Base-by-base conservation (phyloP, 2,888 invertebrate species). In the Drosophila kuntzei region DNA sequence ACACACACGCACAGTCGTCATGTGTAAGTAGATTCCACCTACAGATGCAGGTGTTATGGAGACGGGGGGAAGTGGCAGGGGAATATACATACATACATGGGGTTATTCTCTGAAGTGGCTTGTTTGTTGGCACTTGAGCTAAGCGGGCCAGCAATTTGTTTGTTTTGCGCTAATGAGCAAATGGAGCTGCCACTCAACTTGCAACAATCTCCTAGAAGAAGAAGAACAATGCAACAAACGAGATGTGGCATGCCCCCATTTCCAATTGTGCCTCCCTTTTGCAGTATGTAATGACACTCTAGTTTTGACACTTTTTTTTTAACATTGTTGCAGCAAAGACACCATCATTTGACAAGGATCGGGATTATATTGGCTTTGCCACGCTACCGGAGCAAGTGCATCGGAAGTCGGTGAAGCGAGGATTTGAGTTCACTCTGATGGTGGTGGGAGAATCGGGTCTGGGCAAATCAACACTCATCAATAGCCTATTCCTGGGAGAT, bases 381-480 rank as follows among this genome's bases (percentile, higher is more conserved):
- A 98, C 98, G 61, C 94, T 98, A 69, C 98, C 98, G 20, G 98
- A 98, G 92, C 98, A 98, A 93, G 97, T 98, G 59, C 98, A 98
- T 93, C 95, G 98, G 80, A 98, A 98, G 93, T 98, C 98, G 0
- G 98, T 98, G 55, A 98, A 98, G 93, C 95, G 97, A 87, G 98
- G 98, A 59, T 98, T 98, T 92, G 98, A 98, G 92, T 98, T 98
- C 93, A 98, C 98, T 0, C 93, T 98, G 76, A 98, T 98, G 98
- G 98, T 98, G 16, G 97, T 98, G 32, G 98, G 98, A 29, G 98
- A 98, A 93, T 96, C 96, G 0, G 98, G 98, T 0, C 94, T 98
- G 51, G 98, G 98, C 62, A 98, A 98, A 92, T 98, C 98, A 0
- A 98, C 98, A 0, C 94, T 98, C 55, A 96, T 98, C 91, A 98